Evolutionary conservation across 92 coral and sea anemone genomes (phyloP).

Genomic region (Paramuricea clavata): DNA sequence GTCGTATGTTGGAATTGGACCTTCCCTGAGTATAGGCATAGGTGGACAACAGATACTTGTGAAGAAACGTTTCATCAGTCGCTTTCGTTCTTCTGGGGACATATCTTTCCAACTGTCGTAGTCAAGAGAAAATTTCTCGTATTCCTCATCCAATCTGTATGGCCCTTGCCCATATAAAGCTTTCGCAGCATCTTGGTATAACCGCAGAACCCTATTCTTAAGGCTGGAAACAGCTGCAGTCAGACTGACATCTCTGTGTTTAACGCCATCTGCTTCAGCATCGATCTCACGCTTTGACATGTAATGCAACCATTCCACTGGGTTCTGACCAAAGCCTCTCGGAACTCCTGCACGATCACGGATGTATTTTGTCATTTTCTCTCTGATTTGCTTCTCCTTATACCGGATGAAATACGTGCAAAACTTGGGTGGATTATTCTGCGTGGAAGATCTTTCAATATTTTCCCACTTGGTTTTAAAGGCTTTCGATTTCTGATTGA

Average conservation of each 20-base stretch:
- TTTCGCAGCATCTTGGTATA: conserved; percentile 58
- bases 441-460: conserved; percentile 30
- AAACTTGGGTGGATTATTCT: conserved; percentile 50
- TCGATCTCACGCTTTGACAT: conserved; percentile 61
- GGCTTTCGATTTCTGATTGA: conserved; percentile 31
- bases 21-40: background rate
- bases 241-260: conserved; percentile 51
- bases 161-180: conserved; percentile 70
- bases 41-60: conserved; percentile 42
- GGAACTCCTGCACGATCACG: conserved; percentile 46
- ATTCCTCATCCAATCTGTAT: conserved; percentile 30
- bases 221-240: conserved; percentile 49
- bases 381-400: conserved; percentile 54
- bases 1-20: no score
- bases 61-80: conserved; percentile 39
- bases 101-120: conserved; percentile 54
- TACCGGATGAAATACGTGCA: conserved; percentile 41
- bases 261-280: conserved; percentile 35
- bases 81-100: conserved; percentile 44
- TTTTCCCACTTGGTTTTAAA: conserved; percentile 49
- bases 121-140: conserved; percentile 19
- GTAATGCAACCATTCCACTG: conserved; percentile 57
- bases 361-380: conserved; percentile 57
- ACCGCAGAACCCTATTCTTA: conserved; percentile 33
- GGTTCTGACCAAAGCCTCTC: conserved; percentile 64